phyloP scores from a whole-genome alignment of 2,113 vertebrate genomes.

The Misgurnus anguillicaudatus region DNA sequence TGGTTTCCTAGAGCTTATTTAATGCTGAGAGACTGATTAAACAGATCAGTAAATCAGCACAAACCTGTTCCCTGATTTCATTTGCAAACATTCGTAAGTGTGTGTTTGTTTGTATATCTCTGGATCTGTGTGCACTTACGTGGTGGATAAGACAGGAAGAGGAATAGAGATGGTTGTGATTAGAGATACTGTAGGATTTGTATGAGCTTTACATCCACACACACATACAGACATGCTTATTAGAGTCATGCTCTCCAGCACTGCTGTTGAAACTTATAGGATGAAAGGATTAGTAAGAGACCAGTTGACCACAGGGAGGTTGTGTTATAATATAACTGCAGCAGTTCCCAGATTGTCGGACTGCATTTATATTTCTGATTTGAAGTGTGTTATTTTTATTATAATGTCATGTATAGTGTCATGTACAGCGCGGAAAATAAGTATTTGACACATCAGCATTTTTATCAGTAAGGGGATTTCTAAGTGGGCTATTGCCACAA shows the following conservation, averaged over 20 bases:
- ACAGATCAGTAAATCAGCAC: conserved; percentile 26
- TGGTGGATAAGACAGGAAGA: conserved; percentile 19
- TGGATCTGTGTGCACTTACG: conserved; percentile 13
- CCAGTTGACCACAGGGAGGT: conserved; percentile 5
- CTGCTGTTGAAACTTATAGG: conserved; percentile 5
- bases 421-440: too few relatives aligned
- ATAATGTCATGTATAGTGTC: too few relatives aligned
- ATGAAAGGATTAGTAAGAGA: conserved; percentile 22
- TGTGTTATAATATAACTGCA: conserved; percentile 8
- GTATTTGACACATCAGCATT: too few relatives aligned
- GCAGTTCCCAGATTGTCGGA: background rate
- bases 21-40: conserved; percentile 20
- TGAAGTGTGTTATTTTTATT: too few relatives aligned
- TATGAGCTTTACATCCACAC: conserved; percentile 19
- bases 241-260: background rate
- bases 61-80: conserved; percentile 18
- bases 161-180: conserved; percentile 25
- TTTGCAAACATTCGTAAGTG: conserved; percentile 26
- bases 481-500: too few relatives aligned
- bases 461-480: too few relatives aligned
- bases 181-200: background rate
- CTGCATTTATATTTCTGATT: background rate
- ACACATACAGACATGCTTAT: conserved; percentile 16
- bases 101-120: conserved; percentile 11
- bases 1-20: background rate